Evolutionary conservation across 2,888 invertebrate genomes (phyloP).

Genomic region (Hyppa rectilinea): DNA sequence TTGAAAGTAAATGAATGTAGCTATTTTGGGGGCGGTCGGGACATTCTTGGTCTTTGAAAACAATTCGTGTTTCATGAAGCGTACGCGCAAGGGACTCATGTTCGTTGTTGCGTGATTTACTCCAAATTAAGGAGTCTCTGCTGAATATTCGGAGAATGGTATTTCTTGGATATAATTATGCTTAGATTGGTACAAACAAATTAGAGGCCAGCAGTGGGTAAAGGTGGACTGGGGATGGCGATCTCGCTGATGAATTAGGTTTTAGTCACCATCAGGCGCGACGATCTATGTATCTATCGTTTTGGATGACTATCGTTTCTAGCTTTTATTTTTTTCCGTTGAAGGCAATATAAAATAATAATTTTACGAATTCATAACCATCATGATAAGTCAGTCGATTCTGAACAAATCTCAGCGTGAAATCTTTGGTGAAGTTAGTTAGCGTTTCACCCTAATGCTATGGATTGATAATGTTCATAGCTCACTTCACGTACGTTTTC

Average conservation of each 20-base stretch:
- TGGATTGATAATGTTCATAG: no score
- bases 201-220: not conserved
- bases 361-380: not conserved
- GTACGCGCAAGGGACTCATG: conserved; percentile 32
- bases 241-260: not conserved
- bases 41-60: conserved; percentile 43
- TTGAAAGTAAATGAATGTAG: conserved; percentile 44
- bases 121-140: conserved; percentile 23
- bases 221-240: not conserved
- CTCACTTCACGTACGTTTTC: no score
- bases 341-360: not conserved
- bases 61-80: conserved; percentile 43
- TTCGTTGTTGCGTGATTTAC: conserved; percentile 36
- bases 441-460: no score
- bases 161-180: conserved; percentile 22
- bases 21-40: conserved; percentile 36
- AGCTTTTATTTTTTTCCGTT: not conserved
- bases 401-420: no score
- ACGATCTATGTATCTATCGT: not conserved
- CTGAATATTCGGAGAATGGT: conserved; percentile 19
- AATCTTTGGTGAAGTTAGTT: no score
- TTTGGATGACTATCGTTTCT: not conserved
- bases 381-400: no score
- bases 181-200: not conserved
- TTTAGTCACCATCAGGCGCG: not conserved